These are phyloP conservation scores for Ceratina calcarata DNA, from an alignment of 1,140 invertebrate genomes.

Conservation along the genomic window DNA sequence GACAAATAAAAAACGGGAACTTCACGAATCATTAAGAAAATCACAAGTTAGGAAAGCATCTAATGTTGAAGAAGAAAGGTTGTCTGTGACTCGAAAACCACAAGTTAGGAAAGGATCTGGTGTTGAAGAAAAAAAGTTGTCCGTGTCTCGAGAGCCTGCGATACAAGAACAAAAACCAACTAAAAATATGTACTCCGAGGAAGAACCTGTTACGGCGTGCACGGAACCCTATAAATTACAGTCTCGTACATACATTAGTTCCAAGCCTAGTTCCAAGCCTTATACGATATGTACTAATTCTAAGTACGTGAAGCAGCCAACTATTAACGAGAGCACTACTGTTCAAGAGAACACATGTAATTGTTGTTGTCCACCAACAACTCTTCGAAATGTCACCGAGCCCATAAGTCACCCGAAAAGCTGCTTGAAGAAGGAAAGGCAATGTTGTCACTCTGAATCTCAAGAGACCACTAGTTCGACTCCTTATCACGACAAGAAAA, in stretches of 20 bases:
- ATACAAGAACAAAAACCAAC: accelerated
- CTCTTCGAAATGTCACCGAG: neutral
- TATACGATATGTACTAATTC: neutral
- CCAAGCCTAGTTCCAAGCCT: neutral
- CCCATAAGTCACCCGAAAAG: slow-evolving; percentile 22
- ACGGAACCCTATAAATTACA: neutral
- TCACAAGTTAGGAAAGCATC: neutral
- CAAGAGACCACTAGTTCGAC: neutral
- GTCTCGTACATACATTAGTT: neutral
- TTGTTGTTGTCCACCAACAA: neutral
- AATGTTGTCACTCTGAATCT: neutral
- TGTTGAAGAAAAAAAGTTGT: neutral
- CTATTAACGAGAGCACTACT: neutral
- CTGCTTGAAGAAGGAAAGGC: slow-evolving; percentile 37
- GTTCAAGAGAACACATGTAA: slow-evolving; percentile 4
- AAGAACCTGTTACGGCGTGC: neutral
- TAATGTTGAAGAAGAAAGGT: too few relatives aligned
- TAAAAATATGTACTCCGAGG: neutral
- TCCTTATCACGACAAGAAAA: slow-evolving; percentile 6
- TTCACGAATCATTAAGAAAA: neutral
- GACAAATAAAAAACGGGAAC: neutral
- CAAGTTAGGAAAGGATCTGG: too few relatives aligned
- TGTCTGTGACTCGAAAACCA: too few relatives aligned
- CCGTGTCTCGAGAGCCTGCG: too few relatives aligned
- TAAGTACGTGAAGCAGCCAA: neutral